A percentile compares a stretch with the other conserved stretches of the same genome.
These are phyloP conservation scores for Auanema sp. DNA, from an alignment of 2,888 invertebrate genomes.

Conservation along the genomic window DNA sequence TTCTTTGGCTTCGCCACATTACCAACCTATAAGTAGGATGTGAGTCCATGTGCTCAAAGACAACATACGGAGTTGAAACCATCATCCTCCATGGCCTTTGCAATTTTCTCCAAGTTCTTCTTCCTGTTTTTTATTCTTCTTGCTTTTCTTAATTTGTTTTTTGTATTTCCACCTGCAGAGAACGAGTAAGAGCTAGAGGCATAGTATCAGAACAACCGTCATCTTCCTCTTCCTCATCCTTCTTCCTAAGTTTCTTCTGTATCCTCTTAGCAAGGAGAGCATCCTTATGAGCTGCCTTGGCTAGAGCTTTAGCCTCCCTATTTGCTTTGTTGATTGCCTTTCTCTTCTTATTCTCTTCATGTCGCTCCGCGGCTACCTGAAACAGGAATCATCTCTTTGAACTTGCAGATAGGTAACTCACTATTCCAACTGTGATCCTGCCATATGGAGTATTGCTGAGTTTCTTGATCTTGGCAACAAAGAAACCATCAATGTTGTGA, in stretches of 20 bases:
- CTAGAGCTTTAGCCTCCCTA: not conserved
- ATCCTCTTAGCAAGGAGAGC: not conserved
- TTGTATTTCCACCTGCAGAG: conserved; percentile 6
- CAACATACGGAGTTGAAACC: conserved; percentile 41
- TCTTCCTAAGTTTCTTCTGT: conserved; percentile 23
- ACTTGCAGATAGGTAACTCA: not conserved
- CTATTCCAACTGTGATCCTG: conserved; percentile 28
- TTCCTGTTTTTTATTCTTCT: conserved; percentile 15
- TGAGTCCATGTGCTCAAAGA: not conserved
- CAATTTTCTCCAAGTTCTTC: conserved; percentile 34
- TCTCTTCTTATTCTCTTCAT: too few species aligned
- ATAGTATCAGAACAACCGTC: not conserved
- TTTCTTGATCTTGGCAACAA: conserved; percentile 95
- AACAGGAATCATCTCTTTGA: not conserved
- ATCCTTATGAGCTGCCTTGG: not conserved
- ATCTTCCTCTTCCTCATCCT: conserved; percentile 12
- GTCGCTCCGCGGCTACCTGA: too few species aligned
- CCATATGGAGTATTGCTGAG: conserved; percentile 74
- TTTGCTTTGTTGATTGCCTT: not conserved
- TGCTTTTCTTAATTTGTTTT: conserved; percentile 18
- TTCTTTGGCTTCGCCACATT: conserved; percentile 31
- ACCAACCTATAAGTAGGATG: conserved; percentile 17
- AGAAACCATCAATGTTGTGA: conserved; percentile 99
- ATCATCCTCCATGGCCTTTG: conserved; percentile 35
- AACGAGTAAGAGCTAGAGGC: not conserved